A percentile compares a stretch with the other conserved stretches of the same genome.
Conservation (phyloP, 2,113 vertebrate genomes). For the Indicator indicator region DNA sequence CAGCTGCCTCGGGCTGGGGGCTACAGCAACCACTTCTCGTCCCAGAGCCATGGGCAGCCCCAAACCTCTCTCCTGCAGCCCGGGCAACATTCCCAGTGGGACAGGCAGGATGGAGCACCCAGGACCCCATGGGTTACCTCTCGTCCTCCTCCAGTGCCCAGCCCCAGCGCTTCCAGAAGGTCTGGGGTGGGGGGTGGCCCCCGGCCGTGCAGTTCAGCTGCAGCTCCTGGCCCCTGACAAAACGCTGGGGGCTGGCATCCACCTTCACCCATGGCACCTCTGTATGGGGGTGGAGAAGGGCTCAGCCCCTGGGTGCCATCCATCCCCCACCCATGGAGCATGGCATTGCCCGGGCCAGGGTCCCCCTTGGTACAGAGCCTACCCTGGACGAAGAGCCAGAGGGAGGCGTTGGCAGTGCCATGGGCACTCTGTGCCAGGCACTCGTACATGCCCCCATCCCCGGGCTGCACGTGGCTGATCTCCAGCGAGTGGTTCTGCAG, state of each 20-base stretch:
- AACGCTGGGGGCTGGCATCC: slow-evolving; percentile 72
- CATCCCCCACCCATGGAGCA: fast-evolving
- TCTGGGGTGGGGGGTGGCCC: slow-evolving; percentile 81
- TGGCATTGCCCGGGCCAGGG: fast-evolving
- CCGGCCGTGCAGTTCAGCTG: slow-evolving; percentile 82
- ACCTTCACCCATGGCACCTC: slow-evolving; percentile 85
- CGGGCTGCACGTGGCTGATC: slow-evolving; percentile 63
- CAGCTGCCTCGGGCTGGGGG: background rate
- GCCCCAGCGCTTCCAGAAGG: slow-evolving; percentile 84
- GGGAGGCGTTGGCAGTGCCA: slow-evolving; percentile 70
- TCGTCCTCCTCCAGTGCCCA: slow-evolving; percentile 62
- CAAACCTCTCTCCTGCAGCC: background rate
- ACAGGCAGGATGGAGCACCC: background rate
- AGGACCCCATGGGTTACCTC: slow-evolving; percentile 23
- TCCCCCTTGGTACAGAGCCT: background rate
- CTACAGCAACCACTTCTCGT: background rate
- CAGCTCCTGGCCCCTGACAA: slow-evolving; percentile 83
- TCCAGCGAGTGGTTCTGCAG: slow-evolving; percentile 81
- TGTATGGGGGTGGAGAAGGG: slow-evolving; percentile 21
- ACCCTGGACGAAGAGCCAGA: slow-evolving; percentile 90
- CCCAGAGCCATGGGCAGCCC: background rate
- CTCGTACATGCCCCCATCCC: slow-evolving; percentile 84
- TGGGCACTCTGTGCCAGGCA: slow-evolving; percentile 80
- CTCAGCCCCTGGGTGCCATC: background rate
- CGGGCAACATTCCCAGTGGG: fast-evolving